These are phyloP conservation scores for Allolobophora icterica DNA, from an alignment of 2,888 invertebrate genomes.

Conservation along the genomic window DNA sequence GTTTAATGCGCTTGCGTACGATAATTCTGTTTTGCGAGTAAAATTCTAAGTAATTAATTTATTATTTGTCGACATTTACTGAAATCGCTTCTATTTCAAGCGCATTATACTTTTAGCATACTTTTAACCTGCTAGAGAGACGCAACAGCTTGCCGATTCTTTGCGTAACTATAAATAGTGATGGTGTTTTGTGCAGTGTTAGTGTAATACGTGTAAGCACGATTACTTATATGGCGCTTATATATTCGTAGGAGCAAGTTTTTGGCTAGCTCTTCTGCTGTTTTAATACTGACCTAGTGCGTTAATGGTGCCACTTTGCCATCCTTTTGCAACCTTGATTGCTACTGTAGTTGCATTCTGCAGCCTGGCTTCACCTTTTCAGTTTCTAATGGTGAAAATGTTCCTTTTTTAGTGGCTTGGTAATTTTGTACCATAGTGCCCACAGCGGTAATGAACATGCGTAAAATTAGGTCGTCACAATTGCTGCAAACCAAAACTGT, in stretches of 20 bases:
- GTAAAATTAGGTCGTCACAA: too few relatives aligned
- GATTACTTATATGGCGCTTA: background rate
- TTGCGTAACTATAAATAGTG: background rate
- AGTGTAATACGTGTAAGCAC: conserved; percentile 10
- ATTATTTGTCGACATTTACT: background rate
- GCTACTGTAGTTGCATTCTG: background rate
- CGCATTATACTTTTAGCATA: background rate
- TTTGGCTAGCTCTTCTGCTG: background rate
- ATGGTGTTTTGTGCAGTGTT: background rate
- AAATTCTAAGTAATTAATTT: conserved; percentile 25
- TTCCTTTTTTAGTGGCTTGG: too few relatives aligned
- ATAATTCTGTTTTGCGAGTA: background rate
- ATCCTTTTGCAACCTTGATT: background rate
- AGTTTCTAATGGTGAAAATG: too few relatives aligned
- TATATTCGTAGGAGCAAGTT: background rate
- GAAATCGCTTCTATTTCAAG: background rate
- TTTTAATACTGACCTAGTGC: too few relatives aligned
- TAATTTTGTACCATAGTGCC: too few relatives aligned
- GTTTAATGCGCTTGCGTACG: conserved; percentile 23
- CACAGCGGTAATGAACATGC: too few relatives aligned
- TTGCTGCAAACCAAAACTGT: too few relatives aligned
- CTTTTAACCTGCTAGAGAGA: background rate
- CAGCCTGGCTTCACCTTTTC: background rate
- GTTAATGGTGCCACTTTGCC: background rate
- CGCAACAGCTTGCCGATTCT: background rate